phyloP scores from a whole-genome alignment of 2,797 vertebrate species.

The Dipus sagitta region DNA sequence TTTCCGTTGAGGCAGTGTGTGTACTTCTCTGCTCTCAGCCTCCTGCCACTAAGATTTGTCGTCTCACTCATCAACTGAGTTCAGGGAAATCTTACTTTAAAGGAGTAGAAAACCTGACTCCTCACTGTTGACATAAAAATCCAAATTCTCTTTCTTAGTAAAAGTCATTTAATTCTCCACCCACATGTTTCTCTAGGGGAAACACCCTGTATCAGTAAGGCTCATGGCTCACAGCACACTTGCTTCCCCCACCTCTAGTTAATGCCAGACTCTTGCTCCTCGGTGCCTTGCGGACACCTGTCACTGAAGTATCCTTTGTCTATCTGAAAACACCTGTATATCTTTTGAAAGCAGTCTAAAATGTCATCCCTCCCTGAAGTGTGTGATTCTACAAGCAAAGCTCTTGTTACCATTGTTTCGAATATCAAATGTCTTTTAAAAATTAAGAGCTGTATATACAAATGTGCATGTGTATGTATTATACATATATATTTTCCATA shows the following conservation, averaged over 20 bases:
- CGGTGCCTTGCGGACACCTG: not conserved
- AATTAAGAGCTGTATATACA: not conserved
- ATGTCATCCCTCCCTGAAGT: not conserved
- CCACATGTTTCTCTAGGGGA: not conserved
- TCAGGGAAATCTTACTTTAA: not conserved
- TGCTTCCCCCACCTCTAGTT: not conserved
- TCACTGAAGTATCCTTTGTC: not conserved
- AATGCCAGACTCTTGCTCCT: not conserved
- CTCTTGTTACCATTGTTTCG: not conserved
- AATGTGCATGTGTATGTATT: too few relatives aligned
- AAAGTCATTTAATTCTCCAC: not conserved
- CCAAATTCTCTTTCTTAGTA: not conserved
- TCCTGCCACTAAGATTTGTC: not conserved
- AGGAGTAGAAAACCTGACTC: not conserved
- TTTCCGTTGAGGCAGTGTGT: not conserved
- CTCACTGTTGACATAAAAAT: not conserved
- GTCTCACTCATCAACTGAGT: not conserved
- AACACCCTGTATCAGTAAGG: not conserved
- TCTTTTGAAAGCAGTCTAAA: slow-evolving; percentile 11
- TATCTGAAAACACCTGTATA: not conserved
- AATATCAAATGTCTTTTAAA: not conserved
- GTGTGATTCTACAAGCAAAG: not conserved
- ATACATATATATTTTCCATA: not conserved
- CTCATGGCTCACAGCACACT: not conserved
- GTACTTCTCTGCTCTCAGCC: not conserved